Base-by-base conservation (phyloP, 2,797 vertebrate species). In the Tadarida brasiliensis region DNA sequence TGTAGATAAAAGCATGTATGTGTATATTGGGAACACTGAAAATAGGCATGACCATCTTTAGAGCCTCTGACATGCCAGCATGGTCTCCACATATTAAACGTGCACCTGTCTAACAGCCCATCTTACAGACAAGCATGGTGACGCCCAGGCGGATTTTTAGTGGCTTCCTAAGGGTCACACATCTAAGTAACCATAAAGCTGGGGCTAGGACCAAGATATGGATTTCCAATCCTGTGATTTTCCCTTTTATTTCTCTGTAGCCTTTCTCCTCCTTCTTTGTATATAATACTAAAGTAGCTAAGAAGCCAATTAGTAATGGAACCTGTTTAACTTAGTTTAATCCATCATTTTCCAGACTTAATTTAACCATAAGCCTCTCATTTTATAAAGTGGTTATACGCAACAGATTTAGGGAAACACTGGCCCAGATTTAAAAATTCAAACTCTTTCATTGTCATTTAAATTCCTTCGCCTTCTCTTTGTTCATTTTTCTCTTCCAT, bases 321-420 rank as follows among this genome's bases (percentile, higher is more conserved):
- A 76, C 28, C 83, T 61, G 9, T 92, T 91, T 81, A 84, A 87
- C 12, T 68, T 86, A 24, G 24, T 61, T 94, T 94, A 94, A 97
- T 71, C 47, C 65, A 89, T 7, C 10, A 26, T 63, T 93, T 87
- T 94, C 47, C 51, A 81, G 44, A 67, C 56, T 30, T 26, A 77
- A 82, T 71, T 82, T 73, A 81, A 47, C 54, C 33, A 15, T 65
- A 56, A 73, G 49, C 44, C 33, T 80, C 63, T 90, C 70, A 51
- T 67, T 87, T 94, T 24, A 57, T 22, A 51, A 90, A 56, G 86
- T 20, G 6, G 68, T 77, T 85, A 71, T 44, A 17, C 26, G 68
- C 26, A 78, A 44, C 33, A 89, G 80, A 83, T 8, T 54, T n/a
- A 24, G 65, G 39, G n/a, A 67, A 67, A 73, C 8, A 5, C 20